Base-by-base conservation (phyloP, 2,888 invertebrate species). In the Drosophila recens region DNA sequence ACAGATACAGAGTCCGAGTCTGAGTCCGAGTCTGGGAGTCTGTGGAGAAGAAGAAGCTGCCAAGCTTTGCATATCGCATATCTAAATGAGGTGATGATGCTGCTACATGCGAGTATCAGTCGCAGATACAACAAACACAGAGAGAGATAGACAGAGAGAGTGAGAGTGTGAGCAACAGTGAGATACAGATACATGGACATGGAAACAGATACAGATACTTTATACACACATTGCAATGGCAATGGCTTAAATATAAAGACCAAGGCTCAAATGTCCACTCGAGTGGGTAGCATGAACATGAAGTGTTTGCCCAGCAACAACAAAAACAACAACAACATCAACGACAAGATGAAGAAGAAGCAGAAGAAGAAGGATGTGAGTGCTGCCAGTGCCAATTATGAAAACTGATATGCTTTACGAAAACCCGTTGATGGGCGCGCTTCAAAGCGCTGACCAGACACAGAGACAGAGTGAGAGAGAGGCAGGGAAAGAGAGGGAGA, bases 231-330 rank as follows among this genome's bases (percentile, higher is more conserved):
- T 42, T 49, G 77, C 34, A 67, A 57, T 65, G 66, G 67, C 69
- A 68, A 59, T 40, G 72, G 81, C 77, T 77, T 71, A 77, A 76
- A 78, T 65, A 68, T 61, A 64, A 71, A 76, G 71, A 73, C 72
- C 67, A 80, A 80, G 83, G 80, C 84, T 85, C 84, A 85, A 88
- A 86, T 85, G 84, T 90, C 89, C 87, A 85, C 84, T 85, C 90
- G 84, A 85, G 84, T 85, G 84, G 84, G 90, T 53, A 82, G 80
- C 87, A 83, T 78, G 87, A 89, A 86, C 90, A 86, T 90, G 87
- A 90, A 90, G 90, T 86, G 86, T 86, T 90, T 90, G 86, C 87
- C 52, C 89, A 87, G 54, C 86, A 82, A 75, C 72, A 77, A 66
- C 66, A 72, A 59, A 66, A 74, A 23, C 75, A 74, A 43, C 61